Base-by-base conservation (phyloP, 2,113 vertebrate genomes). In the Probosciger aterrimus region DNA sequence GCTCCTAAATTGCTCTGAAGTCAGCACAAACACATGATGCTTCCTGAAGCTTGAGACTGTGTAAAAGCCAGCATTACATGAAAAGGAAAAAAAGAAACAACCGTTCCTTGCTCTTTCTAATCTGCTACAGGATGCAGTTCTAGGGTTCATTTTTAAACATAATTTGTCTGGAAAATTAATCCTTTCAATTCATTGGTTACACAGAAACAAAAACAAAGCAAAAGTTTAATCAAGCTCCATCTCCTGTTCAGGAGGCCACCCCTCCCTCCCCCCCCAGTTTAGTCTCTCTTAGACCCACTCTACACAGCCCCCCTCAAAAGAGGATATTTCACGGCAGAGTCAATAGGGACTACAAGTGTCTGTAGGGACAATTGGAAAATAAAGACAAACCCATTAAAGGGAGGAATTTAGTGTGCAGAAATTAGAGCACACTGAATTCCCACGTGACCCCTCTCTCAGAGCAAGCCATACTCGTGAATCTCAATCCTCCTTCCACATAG, bases 1-100 rank as follows among this genome's bases (percentile, higher is more conserved):
- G 24, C 39, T 71, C 35, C 50, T 39, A 18, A 62, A 49, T 30
- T 28, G 52, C 31, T 8, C 31, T 47, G 30, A 75, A 59, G 30
- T n/a, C 35, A 28, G 28, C 6, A 23, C 0, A 1, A 70, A 33
- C 33, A 63, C 31, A 3, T 6, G 27, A 39, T 20, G 28, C 19
- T 81, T 81, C 31, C 24, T 24, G 39, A 43, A 76, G 28, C 25
- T 46, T 27, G 20, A 12, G 10, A 43, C 23, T n/a, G 53, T 13
- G 14, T 37, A 55, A 77, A 86, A 69, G 18, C 0, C 11, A 62
- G 46, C 4, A 52, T 6, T 16, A 57, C 62, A 37, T 46, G 11
- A 6, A 27, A 23, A 59, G 20, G 20, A 49, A 77, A 35, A 25
- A 50, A 39, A 30, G 28, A 49, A 31, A 8, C 20, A n/a, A 59